Evolutionary conservation across 2,113 vertebrate species (phyloP).

Genomic region (Eonycteris spelaea): DNA sequence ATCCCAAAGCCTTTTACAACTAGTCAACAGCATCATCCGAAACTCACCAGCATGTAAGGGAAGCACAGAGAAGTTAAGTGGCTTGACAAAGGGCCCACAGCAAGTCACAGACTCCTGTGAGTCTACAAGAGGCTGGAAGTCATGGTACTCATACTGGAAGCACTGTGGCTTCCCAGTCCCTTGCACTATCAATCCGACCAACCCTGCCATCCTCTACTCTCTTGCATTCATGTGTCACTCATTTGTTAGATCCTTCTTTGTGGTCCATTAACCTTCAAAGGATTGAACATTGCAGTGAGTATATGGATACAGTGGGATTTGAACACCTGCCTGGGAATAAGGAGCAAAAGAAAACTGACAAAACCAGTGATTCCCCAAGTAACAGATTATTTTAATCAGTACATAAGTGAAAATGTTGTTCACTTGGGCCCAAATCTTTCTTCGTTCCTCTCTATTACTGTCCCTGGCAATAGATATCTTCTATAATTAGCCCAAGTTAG

Average conservation of each 20-base stretch:
- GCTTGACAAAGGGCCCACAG: not conserved
- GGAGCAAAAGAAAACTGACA: not conserved
- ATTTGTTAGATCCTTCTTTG: not conserved
- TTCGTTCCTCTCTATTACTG: not conserved
- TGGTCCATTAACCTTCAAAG: not conserved
- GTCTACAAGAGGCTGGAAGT: not conserved
- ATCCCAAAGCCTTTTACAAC: slow-evolving; percentile 58
- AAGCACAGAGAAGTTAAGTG: not conserved
- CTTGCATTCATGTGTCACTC: not conserved
- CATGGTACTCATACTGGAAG: not conserved
- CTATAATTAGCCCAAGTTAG: not conserved
- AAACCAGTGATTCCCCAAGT: not conserved
- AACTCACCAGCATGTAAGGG: not conserved
- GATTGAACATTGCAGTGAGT: not conserved
- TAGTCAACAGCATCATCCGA: slow-evolving; percentile 46
- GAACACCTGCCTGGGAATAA: slow-evolving; percentile 53
- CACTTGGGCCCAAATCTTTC: not conserved
- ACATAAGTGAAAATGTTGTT: not conserved
- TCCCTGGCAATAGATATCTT: not conserved
- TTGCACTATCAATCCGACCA: not conserved
- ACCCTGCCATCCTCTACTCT: not conserved
- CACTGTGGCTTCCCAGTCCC: too few relatives aligned
- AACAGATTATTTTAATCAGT: slow-evolving; percentile 29
- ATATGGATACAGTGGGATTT: not conserved
- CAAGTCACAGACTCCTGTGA: not conserved